Evolutionary conservation across 2,797 vertebrate genomes (phyloP).

Genomic region (Oryzias dopingdopingensis): DNA sequence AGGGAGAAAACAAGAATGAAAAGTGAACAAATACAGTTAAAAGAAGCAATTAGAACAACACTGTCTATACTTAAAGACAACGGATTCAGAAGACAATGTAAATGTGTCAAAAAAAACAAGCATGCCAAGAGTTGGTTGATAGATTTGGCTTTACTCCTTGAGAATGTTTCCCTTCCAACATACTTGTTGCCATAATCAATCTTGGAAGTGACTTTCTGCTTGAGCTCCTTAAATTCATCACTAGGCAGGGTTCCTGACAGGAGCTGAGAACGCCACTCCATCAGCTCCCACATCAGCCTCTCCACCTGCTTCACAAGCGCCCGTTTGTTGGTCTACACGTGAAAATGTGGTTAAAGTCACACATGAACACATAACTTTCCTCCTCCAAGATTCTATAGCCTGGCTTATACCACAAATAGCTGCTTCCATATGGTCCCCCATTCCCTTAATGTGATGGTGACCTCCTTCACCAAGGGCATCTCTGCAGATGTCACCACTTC

Average conservation of each 20-base stretch:
- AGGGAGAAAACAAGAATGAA: not conserved
- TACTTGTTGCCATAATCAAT: conserved; percentile 99
- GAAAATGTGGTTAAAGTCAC: conserved; percentile 14
- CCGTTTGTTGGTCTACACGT: conserved; percentile 81
- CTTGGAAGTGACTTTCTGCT: conserved; percentile 98
- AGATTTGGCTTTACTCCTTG: not conserved
- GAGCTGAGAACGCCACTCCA: conserved; percentile 98
- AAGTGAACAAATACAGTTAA: not conserved
- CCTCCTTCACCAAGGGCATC: conserved; percentile 95
- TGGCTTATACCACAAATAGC: conserved; percentile 86
- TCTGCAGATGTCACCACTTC: conserved; percentile 84
- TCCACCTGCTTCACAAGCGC: conserved; percentile 84
- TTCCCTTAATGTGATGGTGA: conserved; percentile 93
- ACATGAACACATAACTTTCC: not conserved
- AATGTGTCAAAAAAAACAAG: not conserved
- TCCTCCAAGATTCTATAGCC: not conserved
- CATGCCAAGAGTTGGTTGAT: not conserved
- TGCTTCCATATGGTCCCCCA: conserved; percentile 98
- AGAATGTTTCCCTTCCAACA: conserved; percentile 12
- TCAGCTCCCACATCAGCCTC: conserved; percentile 92
- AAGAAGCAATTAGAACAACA: not conserved
- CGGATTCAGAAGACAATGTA: not conserved
- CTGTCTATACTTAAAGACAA: not conserved
- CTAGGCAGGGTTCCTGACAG: conserved; percentile 94
- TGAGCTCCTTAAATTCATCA: conserved; percentile 97